Evolutionary conservation across 35 echinoderm and acorn worm species (phyloP).

Genomic region (Apostichopus californicus): DNA sequence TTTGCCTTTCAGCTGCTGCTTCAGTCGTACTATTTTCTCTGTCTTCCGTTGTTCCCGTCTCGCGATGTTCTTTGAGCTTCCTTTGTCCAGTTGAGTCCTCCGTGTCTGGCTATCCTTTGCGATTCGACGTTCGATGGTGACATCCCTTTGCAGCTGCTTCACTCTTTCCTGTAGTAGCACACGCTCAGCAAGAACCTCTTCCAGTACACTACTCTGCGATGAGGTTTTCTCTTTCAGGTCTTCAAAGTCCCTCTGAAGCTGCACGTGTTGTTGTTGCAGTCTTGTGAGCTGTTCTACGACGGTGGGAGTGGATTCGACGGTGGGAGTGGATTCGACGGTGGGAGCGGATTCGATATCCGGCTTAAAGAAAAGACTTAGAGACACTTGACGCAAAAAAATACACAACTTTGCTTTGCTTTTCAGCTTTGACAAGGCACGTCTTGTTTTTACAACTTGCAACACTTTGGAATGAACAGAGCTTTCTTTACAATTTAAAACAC

Average conservation of each 20-base stretch:
- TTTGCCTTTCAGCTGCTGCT: not conserved
- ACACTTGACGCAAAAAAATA: not conserved
- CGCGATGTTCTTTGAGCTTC: not conserved
- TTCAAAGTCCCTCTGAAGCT: not conserved
- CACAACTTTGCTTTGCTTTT: not conserved
- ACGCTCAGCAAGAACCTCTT: not conserved
- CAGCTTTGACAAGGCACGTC: not conserved
- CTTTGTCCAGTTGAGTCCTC: no score
- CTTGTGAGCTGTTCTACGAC: not conserved
- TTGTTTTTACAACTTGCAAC: not conserved
- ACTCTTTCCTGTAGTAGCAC: not conserved
- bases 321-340: no score
- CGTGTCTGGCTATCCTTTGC: not conserved
- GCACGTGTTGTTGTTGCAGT: not conserved
- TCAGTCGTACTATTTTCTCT: not conserved
- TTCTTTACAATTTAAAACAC: not conserved
- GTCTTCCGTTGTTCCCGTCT: conserved; percentile 6
- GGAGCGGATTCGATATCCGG: not conserved
- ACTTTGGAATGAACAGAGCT: not conserved
- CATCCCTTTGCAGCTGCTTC: not conserved
- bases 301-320: not conserved
- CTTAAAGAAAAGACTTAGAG: not conserved
- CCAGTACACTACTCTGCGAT: not conserved
- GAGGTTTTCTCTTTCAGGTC: not conserved
- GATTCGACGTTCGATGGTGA: not conserved